Conservation (phyloP, 2,113 vertebrate genomes). For the Ptilorrhoa leucosticta region DNA sequence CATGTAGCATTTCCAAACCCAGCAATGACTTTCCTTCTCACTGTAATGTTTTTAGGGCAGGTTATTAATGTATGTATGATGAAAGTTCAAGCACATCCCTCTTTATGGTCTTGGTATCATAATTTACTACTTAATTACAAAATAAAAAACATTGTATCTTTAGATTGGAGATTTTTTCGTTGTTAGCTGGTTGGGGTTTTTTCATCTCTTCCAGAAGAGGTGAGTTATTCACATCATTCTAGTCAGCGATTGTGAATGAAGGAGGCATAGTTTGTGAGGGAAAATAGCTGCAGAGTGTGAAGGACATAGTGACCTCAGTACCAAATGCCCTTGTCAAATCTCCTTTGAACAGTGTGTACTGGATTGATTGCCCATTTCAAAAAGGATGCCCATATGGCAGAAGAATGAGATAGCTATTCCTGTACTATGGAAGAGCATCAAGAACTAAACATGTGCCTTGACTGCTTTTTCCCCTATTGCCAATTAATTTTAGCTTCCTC, state of each 20-base stretch:
- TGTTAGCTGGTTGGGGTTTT: not conserved
- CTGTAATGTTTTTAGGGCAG: not conserved
- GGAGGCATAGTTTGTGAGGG: not conserved
- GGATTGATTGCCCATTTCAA: not conserved
- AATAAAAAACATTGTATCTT: not conserved
- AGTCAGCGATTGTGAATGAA: not conserved
- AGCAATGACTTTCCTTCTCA: not conserved
- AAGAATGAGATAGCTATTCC: not conserved
- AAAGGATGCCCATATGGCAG: not conserved
- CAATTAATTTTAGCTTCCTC: not conserved
- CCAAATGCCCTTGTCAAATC: not conserved
- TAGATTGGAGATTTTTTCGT: not conserved
- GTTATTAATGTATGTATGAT: not conserved
- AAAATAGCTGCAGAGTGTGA: not conserved
- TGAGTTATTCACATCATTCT: not conserved
- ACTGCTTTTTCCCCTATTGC: not conserved
- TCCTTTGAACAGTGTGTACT: not conserved
- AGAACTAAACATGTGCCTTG: not conserved
- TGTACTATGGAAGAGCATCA: not conserved
- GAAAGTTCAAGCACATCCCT: not conserved
- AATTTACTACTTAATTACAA: not conserved
- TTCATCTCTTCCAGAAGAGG: not conserved
- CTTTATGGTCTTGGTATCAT: not conserved
- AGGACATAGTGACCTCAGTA: not conserved
- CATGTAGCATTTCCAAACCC: not conserved